phyloP scores from a whole-genome alignment of 1,140 invertebrate species.

The Lycorma delicatula region DNA sequence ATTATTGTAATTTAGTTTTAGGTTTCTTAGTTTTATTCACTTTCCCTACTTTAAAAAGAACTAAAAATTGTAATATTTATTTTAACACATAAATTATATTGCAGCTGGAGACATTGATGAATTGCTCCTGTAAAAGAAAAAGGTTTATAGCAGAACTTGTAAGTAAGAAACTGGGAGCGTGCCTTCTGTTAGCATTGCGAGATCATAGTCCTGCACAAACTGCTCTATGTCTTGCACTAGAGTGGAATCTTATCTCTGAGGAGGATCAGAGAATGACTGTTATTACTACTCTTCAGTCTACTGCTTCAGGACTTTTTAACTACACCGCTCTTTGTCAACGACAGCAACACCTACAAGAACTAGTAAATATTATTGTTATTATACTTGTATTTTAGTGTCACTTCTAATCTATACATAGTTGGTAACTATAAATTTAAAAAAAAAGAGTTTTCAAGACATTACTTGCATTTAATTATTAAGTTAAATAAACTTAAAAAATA shows the following conservation, averaged over 20 bases:
- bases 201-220: slow-evolving; percentile 60
- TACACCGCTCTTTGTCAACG: slow-evolving; percentile 66
- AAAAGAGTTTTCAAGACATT: no score
- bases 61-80: no score
- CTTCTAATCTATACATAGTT: no score
- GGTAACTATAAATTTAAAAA: no score
- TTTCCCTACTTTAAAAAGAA: no score
- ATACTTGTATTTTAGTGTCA: no score
- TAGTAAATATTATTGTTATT: slow-evolving; percentile 56
- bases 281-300: slow-evolving; percentile 71
- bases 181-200: slow-evolving; percentile 63
- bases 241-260: slow-evolving; percentile 61
- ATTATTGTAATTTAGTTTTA: no score
- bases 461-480: no score
- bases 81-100: slow-evolving; percentile 23
- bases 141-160: slow-evolving; percentile 61
- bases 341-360: slow-evolving; percentile 64
- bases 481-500: no score
- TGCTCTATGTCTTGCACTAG: slow-evolving; percentile 70
- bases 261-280: slow-evolving; percentile 65
- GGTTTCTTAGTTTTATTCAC: no score
- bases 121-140: slow-evolving; percentile 71
- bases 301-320: slow-evolving; percentile 55
- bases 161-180: slow-evolving; percentile 60
- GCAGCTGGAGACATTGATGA: slow-evolving; percentile 60